phyloP scores from a whole-genome alignment of 1,140 invertebrate genomes.

The Leptoteleia sp. region DNA sequence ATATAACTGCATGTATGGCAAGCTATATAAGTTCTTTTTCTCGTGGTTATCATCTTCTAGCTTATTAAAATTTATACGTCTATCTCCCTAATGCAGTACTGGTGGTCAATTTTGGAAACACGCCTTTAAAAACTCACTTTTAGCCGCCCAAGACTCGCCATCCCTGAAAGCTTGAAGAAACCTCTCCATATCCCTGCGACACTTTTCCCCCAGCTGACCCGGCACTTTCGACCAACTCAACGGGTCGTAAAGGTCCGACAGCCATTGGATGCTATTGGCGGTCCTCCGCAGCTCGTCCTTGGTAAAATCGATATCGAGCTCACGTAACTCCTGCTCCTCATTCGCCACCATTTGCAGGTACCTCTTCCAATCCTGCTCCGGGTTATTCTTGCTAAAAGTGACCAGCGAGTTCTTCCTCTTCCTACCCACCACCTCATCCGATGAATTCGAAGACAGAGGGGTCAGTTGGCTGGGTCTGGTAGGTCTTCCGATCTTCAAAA shows the following conservation, averaged over 20 bases:
- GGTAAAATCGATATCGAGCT: conserved; percentile 77
- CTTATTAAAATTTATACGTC: too few relatives aligned
- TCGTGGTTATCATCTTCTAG: too few relatives aligned
- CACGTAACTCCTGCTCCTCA: conserved; percentile 65
- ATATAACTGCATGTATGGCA: too few relatives aligned
- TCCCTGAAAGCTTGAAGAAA: conserved; percentile 83
- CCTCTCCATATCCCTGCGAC: conserved; percentile 81
- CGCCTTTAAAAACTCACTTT: conserved; percentile 88
- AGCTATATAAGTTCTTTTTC: too few relatives aligned
- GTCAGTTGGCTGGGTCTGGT: conserved; percentile 3
- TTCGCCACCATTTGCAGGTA: conserved; percentile 68
- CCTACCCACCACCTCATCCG: conserved; percentile 33
- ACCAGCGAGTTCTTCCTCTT: conserved; percentile 49
- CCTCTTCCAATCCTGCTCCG: conserved; percentile 77
- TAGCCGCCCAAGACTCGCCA: conserved; percentile 85
- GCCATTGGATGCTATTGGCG: conserved; percentile 83
- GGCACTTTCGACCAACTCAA: conserved; percentile 83
- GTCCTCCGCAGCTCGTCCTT: conserved; percentile 72
- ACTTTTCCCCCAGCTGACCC: conserved; percentile 76
- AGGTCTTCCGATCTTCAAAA: conserved; percentile 40
- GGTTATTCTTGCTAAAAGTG: conserved; percentile 76
- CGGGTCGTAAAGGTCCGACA: conserved; percentile 85
- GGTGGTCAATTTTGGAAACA: too few relatives aligned
- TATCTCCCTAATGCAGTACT: too few relatives aligned
- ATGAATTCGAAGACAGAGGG: conserved; percentile 22